These are phyloP conservation scores for Chondrosia reniformis DNA, from an alignment of 37 sponge, comb jelly and placozoan species.

Conservation along the genomic window DNA sequence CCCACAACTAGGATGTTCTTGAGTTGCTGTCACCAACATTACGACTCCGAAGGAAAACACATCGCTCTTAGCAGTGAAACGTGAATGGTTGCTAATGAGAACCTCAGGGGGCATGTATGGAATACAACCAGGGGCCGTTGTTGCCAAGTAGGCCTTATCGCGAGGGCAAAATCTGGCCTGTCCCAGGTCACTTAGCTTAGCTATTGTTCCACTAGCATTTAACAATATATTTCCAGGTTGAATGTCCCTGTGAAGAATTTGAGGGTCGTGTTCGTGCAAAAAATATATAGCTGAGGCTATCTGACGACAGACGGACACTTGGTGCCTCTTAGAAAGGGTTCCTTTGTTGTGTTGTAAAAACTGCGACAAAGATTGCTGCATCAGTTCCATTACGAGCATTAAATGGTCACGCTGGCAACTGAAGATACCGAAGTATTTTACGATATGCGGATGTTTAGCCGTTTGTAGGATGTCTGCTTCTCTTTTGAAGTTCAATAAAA, in stretches of 20 bases:
- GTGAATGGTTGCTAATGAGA: background rate
- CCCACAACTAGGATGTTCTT: background rate
- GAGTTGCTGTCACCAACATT: background rate
- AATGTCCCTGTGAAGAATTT: background rate
- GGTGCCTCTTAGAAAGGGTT: too few relatives aligned
- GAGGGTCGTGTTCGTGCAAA: background rate
- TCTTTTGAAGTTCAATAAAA: too few relatives aligned
- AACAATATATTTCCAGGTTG: background rate
- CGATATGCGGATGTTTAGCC: too few relatives aligned
- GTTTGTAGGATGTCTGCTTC: too few relatives aligned
- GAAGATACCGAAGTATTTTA: too few relatives aligned
- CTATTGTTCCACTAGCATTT: background rate
- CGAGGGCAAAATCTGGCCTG: background rate
- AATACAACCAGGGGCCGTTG: background rate
- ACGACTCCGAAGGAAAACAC: background rate
- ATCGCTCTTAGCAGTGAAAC: background rate
- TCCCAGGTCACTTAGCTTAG: slow-evolving; percentile 7
- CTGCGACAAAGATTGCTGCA: too few relatives aligned
- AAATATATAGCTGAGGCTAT: too few relatives aligned
- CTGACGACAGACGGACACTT: too few relatives aligned
- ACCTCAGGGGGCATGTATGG: slow-evolving; percentile 6
- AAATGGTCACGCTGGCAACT: too few relatives aligned
- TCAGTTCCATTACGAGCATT: too few relatives aligned
- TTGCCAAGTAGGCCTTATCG: background rate
- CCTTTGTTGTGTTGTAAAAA: too few relatives aligned